phyloP scores from a whole-genome alignment of 35 echinoderm and acorn worm genomes.

The Apostichopus parvimensis region DNA sequence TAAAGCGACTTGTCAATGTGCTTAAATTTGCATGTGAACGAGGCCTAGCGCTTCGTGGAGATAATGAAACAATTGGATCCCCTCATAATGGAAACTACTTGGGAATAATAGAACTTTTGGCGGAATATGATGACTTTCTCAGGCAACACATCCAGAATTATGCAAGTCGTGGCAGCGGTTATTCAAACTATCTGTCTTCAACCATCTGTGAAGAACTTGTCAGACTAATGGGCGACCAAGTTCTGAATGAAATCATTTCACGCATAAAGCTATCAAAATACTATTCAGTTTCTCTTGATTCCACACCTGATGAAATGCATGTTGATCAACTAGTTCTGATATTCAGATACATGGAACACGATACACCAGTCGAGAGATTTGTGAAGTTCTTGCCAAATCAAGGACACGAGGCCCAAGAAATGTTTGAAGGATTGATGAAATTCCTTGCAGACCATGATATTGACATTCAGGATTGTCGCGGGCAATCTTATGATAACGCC shows the following conservation, averaged over 20 bases:
- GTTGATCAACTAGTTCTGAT: constrained; percentile 4
- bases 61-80: too few relatives aligned
- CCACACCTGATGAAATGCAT: background rate
- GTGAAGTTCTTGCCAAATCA: background rate
- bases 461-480: background rate
- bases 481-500: background rate
- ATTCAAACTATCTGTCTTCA: background rate
- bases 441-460: background rate
- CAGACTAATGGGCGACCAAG: background rate
- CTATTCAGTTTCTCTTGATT: constrained; percentile 12
- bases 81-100: too few relatives aligned
- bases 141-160: too few relatives aligned
- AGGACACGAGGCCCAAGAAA: background rate
- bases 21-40: too few relatives aligned
- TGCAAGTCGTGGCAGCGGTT: too few relatives aligned
- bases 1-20: too few relatives aligned
- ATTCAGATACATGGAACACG: background rate
- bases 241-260: background rate
- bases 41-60: too few relatives aligned
- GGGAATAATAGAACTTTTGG: too few relatives aligned
- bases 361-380: background rate
- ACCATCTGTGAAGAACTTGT: background rate
- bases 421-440: background rate
- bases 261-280: background rate
- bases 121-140: too few relatives aligned